phyloP scores from a whole-genome alignment of 2,797 vertebrate species.

The Acipenser transmontanus region DNA sequence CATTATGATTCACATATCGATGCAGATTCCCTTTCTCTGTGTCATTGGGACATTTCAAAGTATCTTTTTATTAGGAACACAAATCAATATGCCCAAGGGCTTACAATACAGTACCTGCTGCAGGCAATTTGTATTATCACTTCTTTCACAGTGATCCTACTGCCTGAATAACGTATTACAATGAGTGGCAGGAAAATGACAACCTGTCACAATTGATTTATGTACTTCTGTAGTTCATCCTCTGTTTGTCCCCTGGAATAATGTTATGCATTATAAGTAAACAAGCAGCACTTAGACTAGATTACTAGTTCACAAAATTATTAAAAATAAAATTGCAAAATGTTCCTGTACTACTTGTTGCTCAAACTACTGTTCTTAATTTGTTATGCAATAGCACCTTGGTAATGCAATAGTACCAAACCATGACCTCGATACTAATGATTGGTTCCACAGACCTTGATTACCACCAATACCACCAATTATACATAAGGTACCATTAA shows the following conservation, averaged over 20 bases:
- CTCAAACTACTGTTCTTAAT: too few relatives aligned
- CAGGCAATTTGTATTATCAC: conserved; percentile 52
- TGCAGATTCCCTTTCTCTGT: conserved; percentile 45
- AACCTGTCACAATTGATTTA: conserved; percentile 52
- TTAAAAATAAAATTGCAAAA: not conserved
- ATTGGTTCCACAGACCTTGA: too few relatives aligned
- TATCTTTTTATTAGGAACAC: conserved; percentile 63
- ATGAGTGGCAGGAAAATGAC: conserved; percentile 58
- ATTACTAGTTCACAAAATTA: not conserved
- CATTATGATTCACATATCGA: conserved; percentile 42
- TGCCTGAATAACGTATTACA: conserved; percentile 49
- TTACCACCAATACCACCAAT: too few relatives aligned
- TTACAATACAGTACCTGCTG: conserved; percentile 43
- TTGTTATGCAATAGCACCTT: too few relatives aligned
- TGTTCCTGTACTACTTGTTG: too few relatives aligned
- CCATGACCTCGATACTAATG: too few relatives aligned
- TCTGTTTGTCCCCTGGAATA: conserved; percentile 1
- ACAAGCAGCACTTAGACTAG: not conserved
- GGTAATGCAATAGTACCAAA: too few relatives aligned
- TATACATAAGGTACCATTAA: too few relatives aligned
- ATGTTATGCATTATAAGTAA: not conserved
- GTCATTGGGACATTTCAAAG: conserved; percentile 52
- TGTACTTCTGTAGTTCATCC: conserved; percentile 10
- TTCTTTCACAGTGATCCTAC: conserved; percentile 47
- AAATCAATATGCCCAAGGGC: conserved; percentile 59